Percentiles rank a stretch among this genome's conserved stretches.
These are phyloP conservation scores for Oligia latruncula DNA, from an alignment of 2,888 invertebrate genomes.

Conservation along the genomic window DNA sequence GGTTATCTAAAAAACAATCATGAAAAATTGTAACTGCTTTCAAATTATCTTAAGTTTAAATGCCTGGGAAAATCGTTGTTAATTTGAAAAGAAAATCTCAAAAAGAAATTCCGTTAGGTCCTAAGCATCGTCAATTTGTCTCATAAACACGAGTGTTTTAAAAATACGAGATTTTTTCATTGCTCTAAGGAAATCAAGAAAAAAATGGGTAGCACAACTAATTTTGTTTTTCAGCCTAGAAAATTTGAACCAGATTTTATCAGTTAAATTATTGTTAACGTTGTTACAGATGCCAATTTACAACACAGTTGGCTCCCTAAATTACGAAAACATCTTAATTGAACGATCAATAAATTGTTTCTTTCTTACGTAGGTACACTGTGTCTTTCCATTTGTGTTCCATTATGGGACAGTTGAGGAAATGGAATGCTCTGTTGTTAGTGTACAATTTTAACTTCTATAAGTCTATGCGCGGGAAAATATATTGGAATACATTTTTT, in stretches of 20 bases:
- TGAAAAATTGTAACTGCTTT: not conserved
- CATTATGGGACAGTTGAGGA: slow-evolving; percentile 24
- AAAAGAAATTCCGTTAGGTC: not conserved
- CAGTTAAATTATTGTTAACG: slow-evolving; percentile 39
- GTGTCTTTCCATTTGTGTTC: slow-evolving; percentile 45
- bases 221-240: not conserved
- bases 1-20: not conserved
- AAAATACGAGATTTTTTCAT: not conserved
- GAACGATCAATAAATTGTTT: slow-evolving; percentile 50
- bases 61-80: too few relatives aligned
- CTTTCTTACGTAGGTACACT: slow-evolving; percentile 26
- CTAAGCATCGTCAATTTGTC: not conserved
- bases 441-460: slow-evolving; percentile 3
- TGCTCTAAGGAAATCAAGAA: not conserved
- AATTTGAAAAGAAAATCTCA: not conserved
- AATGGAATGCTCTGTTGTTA: slow-evolving; percentile 32
- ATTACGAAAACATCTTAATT: slow-evolving; percentile 55
- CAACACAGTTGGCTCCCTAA: slow-evolving; percentile 36
- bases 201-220: slow-evolving; percentile 1
- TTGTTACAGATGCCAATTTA: slow-evolving; percentile 42
- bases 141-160: not conserved
- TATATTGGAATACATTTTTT: not conserved
- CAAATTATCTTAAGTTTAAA: not conserved
- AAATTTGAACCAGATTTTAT: slow-evolving; percentile 35
- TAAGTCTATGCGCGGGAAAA: not conserved